Evolutionary conservation across 2,888 invertebrate genomes (phyloP), one percentile per base, ranked within the genome.

Genomic region (Drosophila fungiperda): DNA sequence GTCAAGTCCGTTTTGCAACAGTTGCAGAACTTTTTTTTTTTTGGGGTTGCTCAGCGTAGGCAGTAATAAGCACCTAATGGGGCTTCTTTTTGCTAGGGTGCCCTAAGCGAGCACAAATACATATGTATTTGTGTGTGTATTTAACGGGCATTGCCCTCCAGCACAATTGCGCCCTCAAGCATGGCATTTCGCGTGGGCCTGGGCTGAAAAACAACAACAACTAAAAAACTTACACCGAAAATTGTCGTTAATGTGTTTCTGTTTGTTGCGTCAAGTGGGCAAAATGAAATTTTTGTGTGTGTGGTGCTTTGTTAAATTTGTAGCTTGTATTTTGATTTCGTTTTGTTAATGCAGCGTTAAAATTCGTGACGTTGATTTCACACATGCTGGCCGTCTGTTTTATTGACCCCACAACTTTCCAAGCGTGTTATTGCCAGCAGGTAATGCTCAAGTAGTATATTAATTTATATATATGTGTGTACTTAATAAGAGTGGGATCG

Each of bases 161-260:
- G 76, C 90, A 84, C 76, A 80, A 89, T 90, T 87, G 89, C 78
- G 90, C 89, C 85, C 85, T 87, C 90, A 87, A 90, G 89, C 86
- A 88, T 90, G 75, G 68, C 82, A 80, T 54, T 62, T 58, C 40
- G 67, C 60, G 57, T 50, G 29, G 54, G 61, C 71, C 33, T 26
- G 36, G 11, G 20, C 40, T 61, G 42, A 7, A 29, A 35, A 32
- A 62, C 55, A 62, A 29, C 23, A 66, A 50, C 42, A 62, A 50
- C 35, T n/a, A 53, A 33, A 23, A 57, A 81, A 76, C 68, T 67
- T 58, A 74, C 78, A 67, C 71, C 78, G 32, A 74, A 83, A 85
- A 83, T 85, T 87, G 87, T 87, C 87, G 70, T 83, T 85, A 76
- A 83, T 80, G 76, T 80, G 71, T 75, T 81, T 53, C 68, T 80